Evolutionary conservation across 2,888 invertebrate genomes (phyloP), one percentile per base, ranked within the genome.

Genomic region (Helleia helle): DNA sequence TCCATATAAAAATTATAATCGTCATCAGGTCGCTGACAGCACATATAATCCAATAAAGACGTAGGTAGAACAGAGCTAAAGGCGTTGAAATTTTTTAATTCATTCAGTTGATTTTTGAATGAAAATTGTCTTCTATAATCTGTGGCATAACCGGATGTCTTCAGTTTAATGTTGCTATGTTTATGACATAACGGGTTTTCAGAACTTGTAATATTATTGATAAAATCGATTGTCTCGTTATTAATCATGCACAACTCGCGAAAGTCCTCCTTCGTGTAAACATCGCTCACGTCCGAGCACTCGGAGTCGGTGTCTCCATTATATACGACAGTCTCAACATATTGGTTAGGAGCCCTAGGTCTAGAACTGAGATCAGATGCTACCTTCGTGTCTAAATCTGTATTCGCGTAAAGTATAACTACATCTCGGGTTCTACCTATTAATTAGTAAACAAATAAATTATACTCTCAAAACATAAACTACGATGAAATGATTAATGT

Each of bases 1-100:
- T 84, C 83, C 77, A 84, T 77, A 46, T 81, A 72, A 50, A 80
- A 75, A 47, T 67, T 75, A 41, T 71, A 74, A 49, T 75, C 74
- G 34, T 79, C 75, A 47, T 80, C 80, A 3, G 76, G 51, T 1
- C 71, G 65, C 46, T 75, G 75, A 52, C 72, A 73, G 48, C 72
- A 76, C 42, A 83, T 66, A 42, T 73, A 81, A 49, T 84, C 80
- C 2, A 84, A 50, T 31, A 83, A 51, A 4, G 77, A 73, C 3
- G 67, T 53, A 1, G 81, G 73, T 2, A 79, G 54, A 7, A 69
- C 40, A 3, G 59, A 24, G n/a, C 47, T 55, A 37, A 67, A 47
- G 3, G 57, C 30, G 34, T 62, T 65, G 6, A 73, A 51, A 34
- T 41, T 58, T 43, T 61, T 61, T 1, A 75, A 52, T 40, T 76